Conservation (phyloP, 2,888 invertebrate genomes). For the Adelphocoris suturalis region DNA sequence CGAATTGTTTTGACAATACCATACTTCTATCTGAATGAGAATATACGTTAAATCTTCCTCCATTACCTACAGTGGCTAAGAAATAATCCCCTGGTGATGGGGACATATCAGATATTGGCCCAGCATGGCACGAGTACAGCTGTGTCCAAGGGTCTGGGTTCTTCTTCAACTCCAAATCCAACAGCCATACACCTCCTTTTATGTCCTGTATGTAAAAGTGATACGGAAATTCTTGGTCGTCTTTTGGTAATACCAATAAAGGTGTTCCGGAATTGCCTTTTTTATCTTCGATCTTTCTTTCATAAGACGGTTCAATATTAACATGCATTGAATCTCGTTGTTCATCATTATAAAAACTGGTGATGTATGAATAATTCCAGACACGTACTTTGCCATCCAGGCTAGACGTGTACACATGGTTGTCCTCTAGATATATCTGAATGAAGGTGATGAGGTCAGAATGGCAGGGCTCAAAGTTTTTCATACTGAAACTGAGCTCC, state of each 20-base stretch:
- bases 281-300: conserved; percentile 43
- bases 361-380: conserved; percentile 94
- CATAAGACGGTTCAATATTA: conserved; percentile 60
- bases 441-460: conserved; percentile 85
- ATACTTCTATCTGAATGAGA: conserved; percentile 83
- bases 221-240: conserved; percentile 13
- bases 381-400: conserved; percentile 88
- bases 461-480: conserved; percentile 88
- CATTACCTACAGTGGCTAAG: conserved; percentile 86
- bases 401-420: conserved; percentile 82
- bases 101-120: conserved; percentile 85
- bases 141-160: conserved; percentile 76
- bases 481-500: conserved; percentile 88
- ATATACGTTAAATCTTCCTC: conserved; percentile 87
- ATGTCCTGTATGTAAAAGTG: conserved; percentile 83
- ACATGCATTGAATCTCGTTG: conserved; percentile 24
- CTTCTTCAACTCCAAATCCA: conserved; percentile 82
- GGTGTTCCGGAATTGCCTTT: conserved; percentile 5
- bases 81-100: conserved; percentile 85
- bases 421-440: conserved; percentile 79
- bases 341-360: conserved; percentile 43
- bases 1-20: conserved; percentile 83
- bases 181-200: conserved; percentile 89
- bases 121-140: conserved; percentile 87
- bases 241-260: conserved; percentile 43